Conservation (phyloP, 2,888 invertebrate genomes). For the Cyclophora punctaria region DNA sequence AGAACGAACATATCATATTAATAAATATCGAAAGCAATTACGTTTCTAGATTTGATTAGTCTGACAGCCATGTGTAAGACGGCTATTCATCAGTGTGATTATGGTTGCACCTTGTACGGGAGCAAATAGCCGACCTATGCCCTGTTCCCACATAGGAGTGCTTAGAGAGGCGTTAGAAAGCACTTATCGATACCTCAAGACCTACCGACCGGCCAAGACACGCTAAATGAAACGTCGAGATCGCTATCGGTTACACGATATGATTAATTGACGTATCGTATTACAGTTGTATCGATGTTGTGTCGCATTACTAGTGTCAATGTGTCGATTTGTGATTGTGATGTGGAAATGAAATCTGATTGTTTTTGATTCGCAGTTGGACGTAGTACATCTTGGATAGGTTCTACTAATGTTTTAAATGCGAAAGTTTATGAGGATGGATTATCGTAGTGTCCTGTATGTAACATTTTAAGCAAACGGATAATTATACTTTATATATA, state of each 20-base stretch:
- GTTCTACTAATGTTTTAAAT: no score
- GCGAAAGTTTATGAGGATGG: no score
- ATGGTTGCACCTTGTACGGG: conserved; percentile 34
- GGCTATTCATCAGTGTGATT: conserved; percentile 36
- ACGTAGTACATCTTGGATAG: no score
- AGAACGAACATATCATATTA: conserved; percentile 2
- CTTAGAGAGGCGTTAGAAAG: conserved; percentile 54
- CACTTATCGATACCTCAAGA: conserved; percentile 30
- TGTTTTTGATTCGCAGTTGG: no score
- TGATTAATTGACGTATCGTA: conserved; percentile 46
- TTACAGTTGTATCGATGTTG: conserved; percentile 7
- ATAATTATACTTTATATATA: no score
- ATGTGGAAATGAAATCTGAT: no score
- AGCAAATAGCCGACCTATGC: conserved; percentile 56
- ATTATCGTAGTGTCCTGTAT: no score
- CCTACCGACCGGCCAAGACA: conserved; percentile 10
- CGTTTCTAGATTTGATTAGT: no score
- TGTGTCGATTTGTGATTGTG: no score
- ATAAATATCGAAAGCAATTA: no score
- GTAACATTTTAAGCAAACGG: no score
- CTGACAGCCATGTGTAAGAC: conserved; percentile 7
- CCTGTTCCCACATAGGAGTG: conserved; percentile 53
- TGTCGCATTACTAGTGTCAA: no score
- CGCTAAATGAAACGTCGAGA: conserved; percentile 50
- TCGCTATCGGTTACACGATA: conserved; percentile 48